Evolutionary conservation across 2,797 vertebrate species (phyloP).

Genomic region (Hydrophis major): DNA sequence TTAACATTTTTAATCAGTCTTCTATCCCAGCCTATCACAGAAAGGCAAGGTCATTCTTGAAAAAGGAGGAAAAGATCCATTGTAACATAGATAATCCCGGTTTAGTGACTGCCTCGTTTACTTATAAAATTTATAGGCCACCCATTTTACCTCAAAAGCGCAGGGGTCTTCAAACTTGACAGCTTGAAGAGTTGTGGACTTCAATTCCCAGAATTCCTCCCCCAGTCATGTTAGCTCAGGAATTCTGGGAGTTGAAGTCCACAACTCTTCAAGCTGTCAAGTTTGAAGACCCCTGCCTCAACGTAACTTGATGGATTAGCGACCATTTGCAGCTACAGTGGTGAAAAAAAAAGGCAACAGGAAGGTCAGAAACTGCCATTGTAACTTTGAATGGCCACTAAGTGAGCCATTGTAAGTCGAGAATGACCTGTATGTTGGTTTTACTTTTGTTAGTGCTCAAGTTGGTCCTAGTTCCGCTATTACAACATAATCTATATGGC

Average conservation of each 20-base stretch:
- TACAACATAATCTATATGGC: not conserved
- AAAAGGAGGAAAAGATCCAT: not conserved
- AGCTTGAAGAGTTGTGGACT: too few relatives aligned
- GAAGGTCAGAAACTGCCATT: not conserved
- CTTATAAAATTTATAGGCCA: not conserved
- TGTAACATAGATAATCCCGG: not conserved
- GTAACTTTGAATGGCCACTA: not conserved
- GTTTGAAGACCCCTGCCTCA: not conserved
- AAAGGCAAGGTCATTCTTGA: not conserved
- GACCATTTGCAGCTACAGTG: not conserved
- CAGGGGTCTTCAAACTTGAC: too few relatives aligned
- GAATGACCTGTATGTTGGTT: too few relatives aligned
- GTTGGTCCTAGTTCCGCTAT: not conserved
- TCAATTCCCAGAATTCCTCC: too few relatives aligned
- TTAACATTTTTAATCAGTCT: not conserved
- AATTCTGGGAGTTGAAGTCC: too few relatives aligned
- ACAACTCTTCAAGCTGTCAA: too few relatives aligned
- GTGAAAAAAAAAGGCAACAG: not conserved
- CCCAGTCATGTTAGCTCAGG: too few relatives aligned
- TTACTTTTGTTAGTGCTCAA: too few relatives aligned
- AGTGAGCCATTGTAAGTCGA: not conserved
- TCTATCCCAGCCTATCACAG: not conserved
- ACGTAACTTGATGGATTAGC: not conserved
- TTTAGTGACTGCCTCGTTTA: not conserved
- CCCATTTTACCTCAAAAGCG: not conserved